Percentiles rank a stretch among this genome's conserved stretches.
These are phyloP conservation scores for Orbicella faveolata DNA, from an alignment of 64 coral and sea anemone genomes.

Conservation along the genomic window DNA sequence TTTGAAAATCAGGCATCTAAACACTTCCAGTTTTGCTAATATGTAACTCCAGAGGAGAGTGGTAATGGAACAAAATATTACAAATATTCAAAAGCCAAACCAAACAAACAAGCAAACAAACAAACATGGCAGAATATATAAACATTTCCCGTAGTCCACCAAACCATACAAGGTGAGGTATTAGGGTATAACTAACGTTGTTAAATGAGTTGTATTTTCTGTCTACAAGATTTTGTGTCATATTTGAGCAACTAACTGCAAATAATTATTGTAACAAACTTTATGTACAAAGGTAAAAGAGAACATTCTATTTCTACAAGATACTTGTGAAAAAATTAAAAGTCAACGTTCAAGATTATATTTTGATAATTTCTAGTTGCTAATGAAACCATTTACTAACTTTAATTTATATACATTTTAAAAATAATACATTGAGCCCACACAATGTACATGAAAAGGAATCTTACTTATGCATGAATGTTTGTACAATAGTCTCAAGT, in stretches of 20 bases:
- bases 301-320: not conserved
- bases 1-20: not conserved
- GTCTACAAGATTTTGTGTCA: no score
- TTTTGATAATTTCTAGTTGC: not conserved
- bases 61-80: no score
- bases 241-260: not conserved
- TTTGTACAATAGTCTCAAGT: slow-evolving; percentile 9
- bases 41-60: not conserved
- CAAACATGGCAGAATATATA: no score
- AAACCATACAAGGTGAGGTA: no score
- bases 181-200: no score
- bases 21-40: not conserved
- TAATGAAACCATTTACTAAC: not conserved
- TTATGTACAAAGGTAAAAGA: slow-evolving; percentile 14
- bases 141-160: no score
- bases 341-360: not conserved
- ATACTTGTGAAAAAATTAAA: not conserved
- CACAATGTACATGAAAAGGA: not conserved
- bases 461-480: slow-evolving; percentile 5
- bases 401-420: not conserved
- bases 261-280: slow-evolving; percentile 1
- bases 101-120: no score
- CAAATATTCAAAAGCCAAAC: no score
- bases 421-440: not conserved
- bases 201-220: no score